Conservation (phyloP, 1,140 invertebrate species). For the Hormaphis cornu region DNA sequence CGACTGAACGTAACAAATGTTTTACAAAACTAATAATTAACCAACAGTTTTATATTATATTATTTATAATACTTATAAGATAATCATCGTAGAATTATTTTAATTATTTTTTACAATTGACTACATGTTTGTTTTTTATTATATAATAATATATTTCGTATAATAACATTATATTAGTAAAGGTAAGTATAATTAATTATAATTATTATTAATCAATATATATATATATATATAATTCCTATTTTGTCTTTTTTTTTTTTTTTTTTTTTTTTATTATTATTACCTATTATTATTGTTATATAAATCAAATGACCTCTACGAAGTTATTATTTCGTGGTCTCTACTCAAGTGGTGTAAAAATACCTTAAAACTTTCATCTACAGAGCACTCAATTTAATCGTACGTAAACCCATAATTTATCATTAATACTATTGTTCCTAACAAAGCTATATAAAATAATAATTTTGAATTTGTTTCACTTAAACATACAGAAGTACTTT, state of each 20-base stretch:
- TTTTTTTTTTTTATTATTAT: no score
- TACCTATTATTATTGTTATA: slow-evolving; percentile 5
- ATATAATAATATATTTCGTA: slow-evolving; percentile 13
- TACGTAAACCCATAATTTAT: slow-evolving; percentile 14
- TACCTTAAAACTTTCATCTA: slow-evolving; percentile 32
- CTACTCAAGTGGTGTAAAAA: slow-evolving; percentile 32
- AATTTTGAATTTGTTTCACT: slow-evolving; percentile 7
- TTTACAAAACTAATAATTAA: slow-evolving; percentile 33
- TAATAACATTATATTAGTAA: slow-evolving; percentile 18
- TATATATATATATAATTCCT: background rate
- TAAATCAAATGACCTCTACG: slow-evolving; percentile 24
- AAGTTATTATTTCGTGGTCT: slow-evolving; percentile 17
- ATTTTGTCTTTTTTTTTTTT: no score
- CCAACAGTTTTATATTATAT: slow-evolving; percentile 31
- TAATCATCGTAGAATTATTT: slow-evolving; percentile 28
- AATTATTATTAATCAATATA: background rate
- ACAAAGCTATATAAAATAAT: slow-evolving; percentile 30
- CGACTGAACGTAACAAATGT: slow-evolving; percentile 32
- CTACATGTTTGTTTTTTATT: slow-evolving; percentile 23
- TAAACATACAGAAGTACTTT: background rate
- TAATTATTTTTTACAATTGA: slow-evolving; percentile 33
- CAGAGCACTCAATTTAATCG: slow-evolving; percentile 20
- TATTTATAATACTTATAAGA: slow-evolving; percentile 28
- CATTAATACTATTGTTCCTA: background rate
- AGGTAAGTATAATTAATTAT: slow-evolving; percentile 8